Evolutionary conservation across 2,113 vertebrate species (phyloP).

Genomic region (Chroicocephalus ridibundus): DNA sequence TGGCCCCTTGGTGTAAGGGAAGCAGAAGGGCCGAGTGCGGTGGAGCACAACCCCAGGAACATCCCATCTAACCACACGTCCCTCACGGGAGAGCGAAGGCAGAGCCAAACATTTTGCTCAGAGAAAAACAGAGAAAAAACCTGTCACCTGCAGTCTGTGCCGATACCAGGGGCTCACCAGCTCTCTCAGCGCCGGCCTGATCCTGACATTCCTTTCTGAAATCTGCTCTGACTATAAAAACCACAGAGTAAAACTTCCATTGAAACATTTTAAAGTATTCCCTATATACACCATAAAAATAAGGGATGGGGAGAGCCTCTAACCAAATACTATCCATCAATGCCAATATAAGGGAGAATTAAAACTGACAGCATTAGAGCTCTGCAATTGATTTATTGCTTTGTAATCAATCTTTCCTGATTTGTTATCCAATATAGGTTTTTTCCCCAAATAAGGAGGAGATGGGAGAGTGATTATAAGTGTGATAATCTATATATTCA

Average conservation of each 20-base stretch:
- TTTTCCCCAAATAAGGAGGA: not conserved
- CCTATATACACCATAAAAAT: not conserved
- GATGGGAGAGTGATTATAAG: not conserved
- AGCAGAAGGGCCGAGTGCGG: not conserved
- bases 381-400: constrained; percentile 48
- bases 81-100: not conserved
- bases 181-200: not conserved
- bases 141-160: not conserved
- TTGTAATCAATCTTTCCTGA: constrained; percentile 31
- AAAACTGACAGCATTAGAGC: constrained; percentile 31
- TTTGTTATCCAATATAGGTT: not conserved
- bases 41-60: not conserved
- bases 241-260: not conserved
- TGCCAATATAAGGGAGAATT: constrained; percentile 22
- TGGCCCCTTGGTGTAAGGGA: not conserved
- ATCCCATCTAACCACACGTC: not conserved
- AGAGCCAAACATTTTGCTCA: not conserved
- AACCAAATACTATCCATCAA: not conserved
- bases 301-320: not conserved
- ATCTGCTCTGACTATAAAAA: not conserved
- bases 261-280: not conserved
- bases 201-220: not conserved
- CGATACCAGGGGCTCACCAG: not conserved
- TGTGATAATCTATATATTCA: not conserved
- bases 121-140: not conserved